Conservation (phyloP, 2,113 vertebrate genomes). For the Aramus guarauna region DNA sequence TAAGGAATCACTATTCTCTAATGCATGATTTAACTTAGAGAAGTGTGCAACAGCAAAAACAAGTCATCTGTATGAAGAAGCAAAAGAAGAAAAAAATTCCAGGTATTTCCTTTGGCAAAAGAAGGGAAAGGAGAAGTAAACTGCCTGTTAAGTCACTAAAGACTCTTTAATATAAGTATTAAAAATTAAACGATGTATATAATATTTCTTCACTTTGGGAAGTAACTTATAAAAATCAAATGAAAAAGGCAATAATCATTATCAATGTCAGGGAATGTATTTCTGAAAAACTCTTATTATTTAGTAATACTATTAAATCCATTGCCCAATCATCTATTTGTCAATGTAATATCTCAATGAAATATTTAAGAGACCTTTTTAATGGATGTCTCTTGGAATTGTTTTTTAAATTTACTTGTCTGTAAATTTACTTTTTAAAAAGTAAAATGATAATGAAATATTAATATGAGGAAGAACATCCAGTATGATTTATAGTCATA, state of each 20-base stretch:
- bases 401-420: too few relatives aligned
- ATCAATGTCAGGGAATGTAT: background rate
- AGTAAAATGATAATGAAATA: background rate
- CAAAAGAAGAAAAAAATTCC: background rate
- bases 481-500: background rate
- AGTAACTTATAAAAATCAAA: background rate
- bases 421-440: background rate
- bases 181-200: background rate
- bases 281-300: background rate
- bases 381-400: background rate
- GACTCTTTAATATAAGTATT: background rate
- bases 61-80: background rate
- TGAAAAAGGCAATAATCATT: background rate
- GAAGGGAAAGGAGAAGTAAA: background rate
- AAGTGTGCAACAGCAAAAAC: background rate
- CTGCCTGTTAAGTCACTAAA: background rate
- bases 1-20: background rate
- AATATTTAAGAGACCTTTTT: background rate
- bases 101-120: conserved; percentile 7
- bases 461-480: background rate
- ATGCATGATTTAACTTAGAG: background rate
- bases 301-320: background rate
- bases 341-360: background rate
- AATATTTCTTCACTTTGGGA: background rate
- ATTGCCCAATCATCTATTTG: background rate